Conservation (phyloP, 2,888 invertebrate genomes). For the Carpatolechia fugitivella region DNA sequence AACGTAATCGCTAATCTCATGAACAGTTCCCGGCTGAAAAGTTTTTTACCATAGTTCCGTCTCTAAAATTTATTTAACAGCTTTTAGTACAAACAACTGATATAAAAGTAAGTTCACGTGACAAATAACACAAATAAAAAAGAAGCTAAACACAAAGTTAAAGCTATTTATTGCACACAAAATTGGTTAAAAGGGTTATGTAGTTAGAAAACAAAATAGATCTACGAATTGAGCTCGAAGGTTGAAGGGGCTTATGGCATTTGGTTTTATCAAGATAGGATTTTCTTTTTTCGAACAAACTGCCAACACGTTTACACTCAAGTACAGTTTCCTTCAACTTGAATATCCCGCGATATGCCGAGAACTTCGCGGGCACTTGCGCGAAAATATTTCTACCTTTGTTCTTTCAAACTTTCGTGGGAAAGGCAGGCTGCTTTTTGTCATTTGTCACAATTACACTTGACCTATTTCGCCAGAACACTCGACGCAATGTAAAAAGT, state of each 20-base stretch:
- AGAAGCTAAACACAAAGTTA: neutral
- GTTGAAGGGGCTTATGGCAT: neutral
- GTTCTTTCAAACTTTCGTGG: slow-evolving; percentile 20
- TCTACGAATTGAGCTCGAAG: slow-evolving; percentile 1
- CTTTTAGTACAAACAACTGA: no score
- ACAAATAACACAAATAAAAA: no score
- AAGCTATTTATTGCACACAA: no score
- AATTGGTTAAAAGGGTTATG: neutral
- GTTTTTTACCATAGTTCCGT: neutral
- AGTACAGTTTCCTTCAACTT: slow-evolving; percentile 4
- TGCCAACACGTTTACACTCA: neutral
- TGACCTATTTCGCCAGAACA: slow-evolving; percentile 34
- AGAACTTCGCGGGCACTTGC: slow-evolving; percentile 5
- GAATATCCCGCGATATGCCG: neutral
- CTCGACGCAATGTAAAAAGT: slow-evolving; percentile 35
- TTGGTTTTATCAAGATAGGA: neutral
- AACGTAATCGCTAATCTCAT: slow-evolving; percentile 24
- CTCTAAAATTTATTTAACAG: neutral
- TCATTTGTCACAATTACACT: slow-evolving; percentile 29
- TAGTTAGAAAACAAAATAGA: neutral
- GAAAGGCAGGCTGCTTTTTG: slow-evolving; percentile 20
- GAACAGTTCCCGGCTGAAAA: slow-evolving; percentile 16
- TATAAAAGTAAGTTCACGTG: no score
- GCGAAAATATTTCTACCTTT: slow-evolving; percentile 12
- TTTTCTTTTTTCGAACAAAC: neutral